Percentiles rank a stretch among this genome's conserved stretches.
phyloP scores from a whole-genome alignment of 2,888 invertebrate species.

The Eristalis arbustorum region DNA sequence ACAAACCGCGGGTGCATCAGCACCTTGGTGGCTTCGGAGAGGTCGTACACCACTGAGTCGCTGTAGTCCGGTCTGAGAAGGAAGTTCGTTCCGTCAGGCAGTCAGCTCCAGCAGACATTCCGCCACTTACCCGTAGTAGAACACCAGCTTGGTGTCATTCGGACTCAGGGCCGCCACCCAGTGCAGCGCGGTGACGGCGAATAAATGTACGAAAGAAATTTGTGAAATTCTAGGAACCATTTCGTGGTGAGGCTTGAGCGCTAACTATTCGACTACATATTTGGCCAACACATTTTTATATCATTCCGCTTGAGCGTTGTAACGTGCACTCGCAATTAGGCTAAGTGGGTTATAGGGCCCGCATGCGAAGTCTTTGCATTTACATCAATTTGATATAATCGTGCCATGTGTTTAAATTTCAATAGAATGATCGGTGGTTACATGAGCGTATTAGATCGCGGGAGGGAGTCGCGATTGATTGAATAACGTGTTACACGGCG shows the following conservation, averaged over 20 bases:
- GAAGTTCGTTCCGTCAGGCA: background rate
- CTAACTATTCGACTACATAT: background rate
- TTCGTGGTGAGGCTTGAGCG: slow-evolving; percentile 10
- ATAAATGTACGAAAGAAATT: background rate
- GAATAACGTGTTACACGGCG: too few species aligned
- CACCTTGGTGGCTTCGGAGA: slow-evolving; percentile 38
- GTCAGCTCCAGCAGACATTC: background rate
- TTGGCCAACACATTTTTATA: background rate
- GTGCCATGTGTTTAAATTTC: background rate
- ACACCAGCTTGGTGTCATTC: slow-evolving; percentile 31
- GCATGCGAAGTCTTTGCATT: slow-evolving; percentile 26
- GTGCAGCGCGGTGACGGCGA: background rate
- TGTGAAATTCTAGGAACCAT: slow-evolving; percentile 21
- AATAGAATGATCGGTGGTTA: background rate
- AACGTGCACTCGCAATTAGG: slow-evolving; percentile 19
- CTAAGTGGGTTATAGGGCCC: slow-evolving; percentile 43
- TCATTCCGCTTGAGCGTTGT: background rate
- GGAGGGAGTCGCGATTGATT: background rate
- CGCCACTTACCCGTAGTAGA: slow-evolving; percentile 41
- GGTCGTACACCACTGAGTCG: slow-evolving; percentile 16
- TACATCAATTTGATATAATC: slow-evolving; percentile 5
- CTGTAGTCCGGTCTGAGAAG: slow-evolving; percentile 24
- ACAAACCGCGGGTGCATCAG: slow-evolving; percentile 29
- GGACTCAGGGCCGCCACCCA: slow-evolving; percentile 2
- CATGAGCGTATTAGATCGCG: background rate